phyloP scores from a whole-genome alignment of 1,140 invertebrate genomes.

The Tenebrio molitor region DNA sequence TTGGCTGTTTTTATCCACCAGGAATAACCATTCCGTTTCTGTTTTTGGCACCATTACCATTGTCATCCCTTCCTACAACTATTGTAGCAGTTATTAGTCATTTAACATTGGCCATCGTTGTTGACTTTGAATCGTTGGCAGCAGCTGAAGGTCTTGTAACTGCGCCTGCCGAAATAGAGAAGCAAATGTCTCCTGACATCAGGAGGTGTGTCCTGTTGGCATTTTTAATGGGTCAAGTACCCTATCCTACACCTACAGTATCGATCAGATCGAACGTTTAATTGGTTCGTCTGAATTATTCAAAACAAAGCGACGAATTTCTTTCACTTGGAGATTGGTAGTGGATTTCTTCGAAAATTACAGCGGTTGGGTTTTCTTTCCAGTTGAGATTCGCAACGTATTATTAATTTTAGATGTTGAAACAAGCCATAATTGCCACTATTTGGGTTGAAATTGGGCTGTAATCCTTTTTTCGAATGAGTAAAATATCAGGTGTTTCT shows the following conservation, averaged over 20 bases:
- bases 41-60: constrained; percentile 3
- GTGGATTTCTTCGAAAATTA: too few species aligned
- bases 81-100: neutral
- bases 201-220: neutral
- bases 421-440: too few species aligned
- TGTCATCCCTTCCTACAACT: too few species aligned
- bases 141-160: neutral
- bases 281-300: neutral
- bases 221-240: constrained; percentile 22
- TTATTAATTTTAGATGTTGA: too few species aligned
- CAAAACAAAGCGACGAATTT: neutral
- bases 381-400: too few species aligned
- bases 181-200: constrained; percentile 2
- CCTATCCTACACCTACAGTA: neutral
- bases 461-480: too few species aligned
- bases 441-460: too few species aligned
- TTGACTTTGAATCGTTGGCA: constrained; percentile 1
- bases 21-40: constrained; percentile 15
- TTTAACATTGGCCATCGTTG: neutral
- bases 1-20: neutral
- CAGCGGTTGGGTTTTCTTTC: too few species aligned
- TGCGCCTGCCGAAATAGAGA: neutral
- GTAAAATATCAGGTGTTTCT: too few species aligned
- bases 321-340: neutral
- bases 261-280: neutral